Conservation (phyloP, 2,888 invertebrate species). For the Ophioninae sp. region DNA sequence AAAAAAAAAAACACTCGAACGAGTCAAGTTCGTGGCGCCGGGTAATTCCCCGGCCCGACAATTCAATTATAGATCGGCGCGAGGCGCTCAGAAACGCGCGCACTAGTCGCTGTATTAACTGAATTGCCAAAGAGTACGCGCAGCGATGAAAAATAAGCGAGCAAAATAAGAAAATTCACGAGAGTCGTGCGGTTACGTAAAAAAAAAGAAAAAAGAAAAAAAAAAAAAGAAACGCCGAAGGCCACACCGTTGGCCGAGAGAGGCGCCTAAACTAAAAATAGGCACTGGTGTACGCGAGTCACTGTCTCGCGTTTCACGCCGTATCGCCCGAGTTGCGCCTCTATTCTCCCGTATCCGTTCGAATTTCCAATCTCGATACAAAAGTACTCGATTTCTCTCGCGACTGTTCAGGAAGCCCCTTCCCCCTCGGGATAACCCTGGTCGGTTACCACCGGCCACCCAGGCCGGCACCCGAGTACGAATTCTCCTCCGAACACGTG, state of each 20-base stretch:
- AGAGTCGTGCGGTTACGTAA: constrained; percentile 33
- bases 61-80: constrained; percentile 42
- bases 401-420: constrained; percentile 34
- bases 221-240: constrained; percentile 44
- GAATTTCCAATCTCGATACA: constrained; percentile 51
- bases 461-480: background rate
- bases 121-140: background rate
- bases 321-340: constrained; percentile 47
- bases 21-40: constrained; percentile 17
- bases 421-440: background rate
- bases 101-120: background rate
- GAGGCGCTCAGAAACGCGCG: background rate
- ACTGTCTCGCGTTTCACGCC: constrained; percentile 72
- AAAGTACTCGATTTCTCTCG: constrained; percentile 51
- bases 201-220: constrained; percentile 20
- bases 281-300: constrained; percentile 64
- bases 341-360: constrained; percentile 36
- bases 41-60: constrained; percentile 20
- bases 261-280: constrained; percentile 73
- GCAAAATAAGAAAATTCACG: constrained; percentile 39
- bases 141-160: constrained; percentile 16
- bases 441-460: constrained; percentile 2
- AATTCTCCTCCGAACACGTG: no score
- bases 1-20: background rate
- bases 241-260: constrained; percentile 42